Evolutionary conservation across 2,797 vertebrate species (phyloP).

Genomic region (Melanotaenia nigrans): DNA sequence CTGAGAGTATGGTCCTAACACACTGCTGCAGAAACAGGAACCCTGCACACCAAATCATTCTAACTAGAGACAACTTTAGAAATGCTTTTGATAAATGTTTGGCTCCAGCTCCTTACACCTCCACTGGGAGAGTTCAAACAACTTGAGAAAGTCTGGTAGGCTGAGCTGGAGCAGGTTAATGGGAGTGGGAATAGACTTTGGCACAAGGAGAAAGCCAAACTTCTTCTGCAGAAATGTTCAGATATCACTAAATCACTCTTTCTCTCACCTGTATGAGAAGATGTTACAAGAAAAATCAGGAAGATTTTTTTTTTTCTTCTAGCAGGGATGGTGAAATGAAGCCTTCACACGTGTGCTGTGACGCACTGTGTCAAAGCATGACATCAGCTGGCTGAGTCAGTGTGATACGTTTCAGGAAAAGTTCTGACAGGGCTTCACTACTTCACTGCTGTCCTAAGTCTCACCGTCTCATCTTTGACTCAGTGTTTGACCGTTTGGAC

Average conservation of each 20-base stretch:
- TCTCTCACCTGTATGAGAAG: too few relatives aligned
- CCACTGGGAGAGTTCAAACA: conserved; percentile 40
- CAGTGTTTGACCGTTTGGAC: too few relatives aligned
- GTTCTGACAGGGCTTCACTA: too few relatives aligned
- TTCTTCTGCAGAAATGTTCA: conserved; percentile 6
- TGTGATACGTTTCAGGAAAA: too few relatives aligned
- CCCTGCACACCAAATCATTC: conserved; percentile 25
- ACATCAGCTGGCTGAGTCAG: too few relatives aligned
- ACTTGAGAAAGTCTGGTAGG: conserved; percentile 42
- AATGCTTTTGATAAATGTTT: conserved; percentile 43
- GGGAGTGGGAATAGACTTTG: conserved; percentile 47
- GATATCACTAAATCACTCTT: conserved; percentile 15
- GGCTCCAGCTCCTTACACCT: conserved; percentile 40
- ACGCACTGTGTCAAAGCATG: too few relatives aligned
- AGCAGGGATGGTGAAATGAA: too few relatives aligned
- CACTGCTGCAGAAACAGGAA: conserved; percentile 19
- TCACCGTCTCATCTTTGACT: too few relatives aligned
- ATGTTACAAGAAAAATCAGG: too few relatives aligned
- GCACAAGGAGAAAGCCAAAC: conserved; percentile 32
- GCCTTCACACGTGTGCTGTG: too few relatives aligned
- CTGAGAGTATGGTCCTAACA: not conserved
- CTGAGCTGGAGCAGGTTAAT: conserved; percentile 46
- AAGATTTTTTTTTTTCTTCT: too few relatives aligned
- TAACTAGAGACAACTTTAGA: conserved; percentile 57
- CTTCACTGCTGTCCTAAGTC: too few relatives aligned